Evolutionary conservation across 2,888 invertebrate species (phyloP).

Genomic region (Aricia artaxerxes): DNA sequence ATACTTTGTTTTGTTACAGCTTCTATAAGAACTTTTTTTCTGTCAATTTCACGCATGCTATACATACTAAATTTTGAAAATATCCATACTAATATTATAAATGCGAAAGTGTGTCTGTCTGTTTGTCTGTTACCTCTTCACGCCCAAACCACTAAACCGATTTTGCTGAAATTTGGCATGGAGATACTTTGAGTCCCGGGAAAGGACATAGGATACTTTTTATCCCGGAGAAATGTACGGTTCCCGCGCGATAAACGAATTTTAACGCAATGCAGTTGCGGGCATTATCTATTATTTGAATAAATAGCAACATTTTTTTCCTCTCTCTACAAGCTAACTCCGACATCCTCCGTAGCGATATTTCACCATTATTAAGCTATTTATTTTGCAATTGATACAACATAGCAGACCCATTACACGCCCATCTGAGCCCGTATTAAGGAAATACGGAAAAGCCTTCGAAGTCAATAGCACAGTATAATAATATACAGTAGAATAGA

Average conservation of each 20-base stretch:
- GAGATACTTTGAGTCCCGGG: too few species aligned
- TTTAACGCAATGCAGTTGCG: too few species aligned
- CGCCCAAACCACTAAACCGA: too few species aligned
- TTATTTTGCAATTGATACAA: background rate
- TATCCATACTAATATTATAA: background rate
- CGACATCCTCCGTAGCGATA: background rate
- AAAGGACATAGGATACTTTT: too few species aligned
- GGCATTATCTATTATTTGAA: background rate
- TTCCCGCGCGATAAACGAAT: too few species aligned
- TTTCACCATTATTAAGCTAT: constrained; percentile 9
- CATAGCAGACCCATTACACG: background rate
- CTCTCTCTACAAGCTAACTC: background rate
- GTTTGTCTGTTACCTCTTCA: too few species aligned
- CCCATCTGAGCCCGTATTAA: background rate
- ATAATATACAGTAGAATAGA: background rate
- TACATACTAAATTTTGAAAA: background rate
- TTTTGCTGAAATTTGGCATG: too few species aligned
- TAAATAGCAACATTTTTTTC: background rate
- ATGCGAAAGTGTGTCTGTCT: too few species aligned
- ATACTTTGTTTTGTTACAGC: too few species aligned
- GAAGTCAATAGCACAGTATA: background rate
- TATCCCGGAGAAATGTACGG: too few species aligned
- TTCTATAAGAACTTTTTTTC: too few species aligned
- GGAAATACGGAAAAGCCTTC: background rate
- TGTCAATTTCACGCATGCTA: too few species aligned